Evolutionary conservation across 2,797 vertebrate species (phyloP).

Genomic region (Sitta carolinensis): DNA sequence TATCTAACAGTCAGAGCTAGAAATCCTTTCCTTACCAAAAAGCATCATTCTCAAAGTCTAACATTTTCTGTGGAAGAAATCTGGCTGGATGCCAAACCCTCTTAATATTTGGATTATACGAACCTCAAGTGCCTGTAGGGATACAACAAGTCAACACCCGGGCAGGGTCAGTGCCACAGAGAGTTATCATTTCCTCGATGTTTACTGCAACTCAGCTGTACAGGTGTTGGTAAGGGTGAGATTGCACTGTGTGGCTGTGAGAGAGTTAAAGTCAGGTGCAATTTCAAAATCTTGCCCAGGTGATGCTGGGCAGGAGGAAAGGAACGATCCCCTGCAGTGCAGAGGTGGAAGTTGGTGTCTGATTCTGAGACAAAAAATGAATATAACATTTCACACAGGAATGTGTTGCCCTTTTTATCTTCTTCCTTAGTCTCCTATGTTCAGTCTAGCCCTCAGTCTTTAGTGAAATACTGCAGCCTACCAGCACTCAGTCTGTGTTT

Average conservation of each 20-base stretch:
- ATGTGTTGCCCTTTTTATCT: not conserved
- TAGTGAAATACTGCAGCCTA: not conserved
- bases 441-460: not conserved
- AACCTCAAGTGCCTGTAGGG: not conserved
- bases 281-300: not conserved
- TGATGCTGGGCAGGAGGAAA: not conserved
- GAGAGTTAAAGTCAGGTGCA: not conserved
- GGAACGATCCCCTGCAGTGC: fast-evolving
- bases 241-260: fast-evolving
- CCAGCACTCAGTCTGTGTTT: not conserved
- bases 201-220: not conserved
- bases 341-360: not conserved
- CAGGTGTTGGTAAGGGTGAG: not conserved
- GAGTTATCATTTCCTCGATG: not conserved
- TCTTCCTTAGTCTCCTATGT: not conserved
- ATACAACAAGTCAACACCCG: not conserved
- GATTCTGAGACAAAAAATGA: constrained; percentile 3
- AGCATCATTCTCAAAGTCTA: not conserved
- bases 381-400: constrained; percentile 18
- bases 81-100: not conserved
- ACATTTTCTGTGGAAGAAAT: not conserved
- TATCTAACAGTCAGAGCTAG: not conserved
- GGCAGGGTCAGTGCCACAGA: not conserved
- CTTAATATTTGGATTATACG: not conserved
- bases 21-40: not conserved